These are phyloP conservation scores for Salvator merianae DNA, from an alignment of 2,113 vertebrate genomes.

Conservation along the genomic window DNA sequence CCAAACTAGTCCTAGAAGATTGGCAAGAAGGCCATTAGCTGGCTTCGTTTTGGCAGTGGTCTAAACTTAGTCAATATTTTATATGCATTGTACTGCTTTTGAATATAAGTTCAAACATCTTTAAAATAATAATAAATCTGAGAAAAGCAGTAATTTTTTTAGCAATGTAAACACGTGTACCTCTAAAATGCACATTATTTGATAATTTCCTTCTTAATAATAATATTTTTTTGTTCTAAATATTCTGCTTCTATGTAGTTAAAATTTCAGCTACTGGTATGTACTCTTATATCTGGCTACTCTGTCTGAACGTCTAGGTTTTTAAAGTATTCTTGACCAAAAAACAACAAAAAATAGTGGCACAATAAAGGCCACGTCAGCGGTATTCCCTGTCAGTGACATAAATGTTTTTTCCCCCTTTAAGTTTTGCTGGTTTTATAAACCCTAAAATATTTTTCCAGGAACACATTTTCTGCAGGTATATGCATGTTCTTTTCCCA, in stretches of 20 bases:
- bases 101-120: too few relatives aligned
- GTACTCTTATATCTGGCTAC: too few relatives aligned
- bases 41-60: neutral
- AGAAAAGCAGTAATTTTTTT: neutral
- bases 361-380: constrained; percentile 15
- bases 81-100: neutral
- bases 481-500: neutral
- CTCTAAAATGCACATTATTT: neutral
- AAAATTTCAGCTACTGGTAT: too few relatives aligned
- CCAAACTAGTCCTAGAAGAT: neutral
- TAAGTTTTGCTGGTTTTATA: constrained; percentile 39
- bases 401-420: constrained; percentile 25
- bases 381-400: constrained; percentile 33
- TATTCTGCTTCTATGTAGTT: too few relatives aligned
- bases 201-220: neutral
- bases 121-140: neutral
- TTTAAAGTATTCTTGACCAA: neutral
- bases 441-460: constrained; percentile 26
- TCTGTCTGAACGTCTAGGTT: neutral
- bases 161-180: neutral
- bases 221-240: too few relatives aligned
- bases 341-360: too few relatives aligned
- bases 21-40: neutral
- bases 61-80: neutral
- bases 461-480: constrained; percentile 43